Base-by-base conservation (phyloP, 2,113 vertebrate species). In the Centrocercus urophasianus region DNA sequence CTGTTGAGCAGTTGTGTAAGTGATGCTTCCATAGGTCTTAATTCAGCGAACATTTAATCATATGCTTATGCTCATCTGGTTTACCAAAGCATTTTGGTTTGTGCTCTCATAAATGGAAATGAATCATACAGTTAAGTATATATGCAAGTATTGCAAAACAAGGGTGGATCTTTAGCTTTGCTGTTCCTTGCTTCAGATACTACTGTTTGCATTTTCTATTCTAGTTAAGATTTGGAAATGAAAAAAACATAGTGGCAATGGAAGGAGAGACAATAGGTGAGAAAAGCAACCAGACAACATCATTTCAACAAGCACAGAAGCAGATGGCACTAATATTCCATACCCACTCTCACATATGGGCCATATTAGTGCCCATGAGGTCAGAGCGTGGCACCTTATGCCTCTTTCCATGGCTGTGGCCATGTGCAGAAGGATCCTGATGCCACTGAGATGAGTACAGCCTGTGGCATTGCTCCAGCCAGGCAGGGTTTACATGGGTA, bases 401-500 rank as follows among this genome's bases (percentile, higher is more conserved):
- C 63, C 63, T n/a, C 24, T 54, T 75, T 48, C 47, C 70, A 67
- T 61, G 43, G 5, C 80, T 43, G 7, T 30, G 17, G 63, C 20
- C 1, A 0, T 8, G 2, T 8, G 0, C 11, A 25, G n/a, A 38
- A 19, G 30, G 24, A 2, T 2, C 43, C 36, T 0, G 0, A 2
- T n/a, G 78, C 43, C 12, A 38, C 10, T 14, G 54, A 13, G 76
- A 50, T 36, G 65, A 52, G 56, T 27, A 17, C 63, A 65, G 63
- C 63, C 16, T 14, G 10, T 6, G 34, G 19, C 18, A 1, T 56
- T 16, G 17, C 64, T 88, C 63, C 72, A 65, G 10, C 24, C 20
- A 66, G 56, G 4, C 65, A 13, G 54, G 32, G 64, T 50, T 60
- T 30, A 50, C 42, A 1, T 4, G 54, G 77, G 13, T 87, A 5